A percentile compares a stretch with the other conserved stretches of the same genome.
phyloP scores from a whole-genome alignment of 1,140 invertebrate species.

The Papilio machaon region DNA sequence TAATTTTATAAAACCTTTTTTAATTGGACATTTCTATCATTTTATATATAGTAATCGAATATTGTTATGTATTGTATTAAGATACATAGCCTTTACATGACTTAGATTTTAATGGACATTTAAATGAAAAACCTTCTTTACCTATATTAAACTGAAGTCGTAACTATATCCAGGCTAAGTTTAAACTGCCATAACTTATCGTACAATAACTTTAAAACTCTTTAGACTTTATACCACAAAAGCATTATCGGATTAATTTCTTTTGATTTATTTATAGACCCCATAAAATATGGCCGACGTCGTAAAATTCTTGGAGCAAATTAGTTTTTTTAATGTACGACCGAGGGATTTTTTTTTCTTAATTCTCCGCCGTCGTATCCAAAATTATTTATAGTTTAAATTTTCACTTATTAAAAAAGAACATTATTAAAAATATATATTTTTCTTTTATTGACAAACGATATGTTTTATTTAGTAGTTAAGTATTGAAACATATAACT shows the following conservation, averaged over 20 bases:
- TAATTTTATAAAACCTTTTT: too few relatives aligned
- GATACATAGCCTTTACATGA: not conserved
- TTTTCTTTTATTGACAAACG: too few relatives aligned
- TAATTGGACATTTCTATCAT: too few relatives aligned
- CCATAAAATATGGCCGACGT: constrained; percentile 10
- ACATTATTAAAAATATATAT: too few relatives aligned
- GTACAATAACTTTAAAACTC: constrained; percentile 2
- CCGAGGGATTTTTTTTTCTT: not conserved
- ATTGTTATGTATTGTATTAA: too few relatives aligned
- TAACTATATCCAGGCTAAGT: not conserved
- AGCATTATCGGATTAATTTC: constrained; percentile 28
- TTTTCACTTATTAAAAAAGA: not conserved
- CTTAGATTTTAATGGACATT: not conserved
- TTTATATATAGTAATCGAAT: too few relatives aligned
- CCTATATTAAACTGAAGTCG: not conserved
- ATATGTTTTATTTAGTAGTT: too few relatives aligned
- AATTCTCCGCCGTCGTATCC: constrained; percentile 8
- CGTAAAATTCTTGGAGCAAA: constrained; percentile 32
- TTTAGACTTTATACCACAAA: constrained; percentile 2
- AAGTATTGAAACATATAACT: not conserved
- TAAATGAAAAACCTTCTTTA: not conserved
- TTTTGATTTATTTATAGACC: constrained; percentile 26
- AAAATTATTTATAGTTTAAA: constrained; percentile 1
- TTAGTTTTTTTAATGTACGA: constrained; percentile 38
- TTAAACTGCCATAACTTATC: constrained; percentile 11